phyloP scores from a whole-genome alignment of 2,888 invertebrate species.

The Melolontha melolontha region DNA sequence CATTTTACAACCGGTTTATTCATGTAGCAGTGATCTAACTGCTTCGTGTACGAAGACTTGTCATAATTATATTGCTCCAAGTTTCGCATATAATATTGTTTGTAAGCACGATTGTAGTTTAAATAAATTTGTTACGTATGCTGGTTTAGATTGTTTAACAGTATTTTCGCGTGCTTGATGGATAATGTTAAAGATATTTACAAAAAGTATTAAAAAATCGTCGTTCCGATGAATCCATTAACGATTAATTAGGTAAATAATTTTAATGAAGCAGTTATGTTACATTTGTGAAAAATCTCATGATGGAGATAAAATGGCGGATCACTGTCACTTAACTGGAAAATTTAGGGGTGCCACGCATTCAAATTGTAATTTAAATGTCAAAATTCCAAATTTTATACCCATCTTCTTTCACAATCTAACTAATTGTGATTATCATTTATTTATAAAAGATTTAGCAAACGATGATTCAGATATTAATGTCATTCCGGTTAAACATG shows the following conservation, averaged over 20 bases:
- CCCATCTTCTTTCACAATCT: constrained; percentile 53
- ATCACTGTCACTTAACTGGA: constrained; percentile 47
- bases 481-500: constrained; percentile 53
- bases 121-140: constrained; percentile 36
- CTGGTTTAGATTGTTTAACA: constrained; percentile 24
- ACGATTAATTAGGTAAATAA: constrained; percentile 1
- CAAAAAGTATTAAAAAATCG: constrained; percentile 19
- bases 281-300: constrained; percentile 38
- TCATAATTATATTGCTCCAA: too few relatives aligned
- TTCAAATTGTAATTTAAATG: constrained; percentile 50
- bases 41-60: too few relatives aligned
- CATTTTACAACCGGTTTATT: too few relatives aligned
- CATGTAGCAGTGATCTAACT: too few relatives aligned
- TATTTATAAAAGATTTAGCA: constrained; percentile 53
- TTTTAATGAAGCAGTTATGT: constrained; percentile 18
- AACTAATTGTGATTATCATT: constrained; percentile 54
- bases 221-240: constrained; percentile 23
- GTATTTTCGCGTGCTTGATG: constrained; percentile 5
- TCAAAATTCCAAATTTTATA: constrained; percentile 45
- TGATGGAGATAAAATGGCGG: constrained; percentile 27
- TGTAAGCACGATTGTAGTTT: neutral
- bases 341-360: constrained; percentile 52
- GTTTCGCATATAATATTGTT: constrained; percentile 24
- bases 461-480: constrained; percentile 48
- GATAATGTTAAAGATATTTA: constrained; percentile 24